phyloP scores from a whole-genome alignment of 2,113 vertebrate genomes.

The Daboia siamensis region DNA sequence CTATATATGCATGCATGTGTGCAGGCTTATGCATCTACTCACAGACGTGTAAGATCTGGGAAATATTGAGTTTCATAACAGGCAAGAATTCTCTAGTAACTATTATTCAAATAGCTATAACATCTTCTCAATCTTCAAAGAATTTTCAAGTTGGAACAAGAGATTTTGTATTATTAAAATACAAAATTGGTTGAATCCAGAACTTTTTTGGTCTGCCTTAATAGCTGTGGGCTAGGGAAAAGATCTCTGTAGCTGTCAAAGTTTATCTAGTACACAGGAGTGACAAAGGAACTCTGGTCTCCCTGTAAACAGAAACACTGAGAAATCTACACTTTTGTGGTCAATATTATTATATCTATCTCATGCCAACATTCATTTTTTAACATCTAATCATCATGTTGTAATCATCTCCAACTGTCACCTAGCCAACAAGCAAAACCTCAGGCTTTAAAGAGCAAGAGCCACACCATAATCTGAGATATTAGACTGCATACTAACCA shows the following conservation, averaged over 20 bases:
- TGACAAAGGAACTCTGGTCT: constrained; percentile 25
- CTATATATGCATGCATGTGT: neutral
- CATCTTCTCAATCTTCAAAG: constrained; percentile 62
- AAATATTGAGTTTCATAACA: constrained; percentile 68
- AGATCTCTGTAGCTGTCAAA: constrained; percentile 49
- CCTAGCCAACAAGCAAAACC: neutral
- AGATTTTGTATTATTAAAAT: constrained; percentile 59
- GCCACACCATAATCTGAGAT: neutral
- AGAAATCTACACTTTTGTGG: constrained; percentile 2
- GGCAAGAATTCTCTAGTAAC: constrained; percentile 68
- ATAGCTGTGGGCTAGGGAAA: constrained; percentile 47
- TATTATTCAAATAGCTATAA: constrained; percentile 59
- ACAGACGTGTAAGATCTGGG: constrained; percentile 65
- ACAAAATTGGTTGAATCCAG: constrained; percentile 50
- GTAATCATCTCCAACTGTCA: neutral
- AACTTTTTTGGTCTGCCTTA: constrained; percentile 55
- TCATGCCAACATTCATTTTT: constrained; percentile 4
- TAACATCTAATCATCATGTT: neutral
- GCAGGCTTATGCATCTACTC: neutral
- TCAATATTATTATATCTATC: neutral
- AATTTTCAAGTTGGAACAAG: constrained; percentile 53
- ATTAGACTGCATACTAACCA: neutral
- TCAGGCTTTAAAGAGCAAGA: neutral
- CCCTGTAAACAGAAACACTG: constrained; percentile 17
- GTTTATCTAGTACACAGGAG: constrained; percentile 25